A percentile compares a stretch with the other conserved stretches of the same genome.
Conservation (phyloP, 2,797 vertebrate genomes). For the Xerus rutilus region DNA sequence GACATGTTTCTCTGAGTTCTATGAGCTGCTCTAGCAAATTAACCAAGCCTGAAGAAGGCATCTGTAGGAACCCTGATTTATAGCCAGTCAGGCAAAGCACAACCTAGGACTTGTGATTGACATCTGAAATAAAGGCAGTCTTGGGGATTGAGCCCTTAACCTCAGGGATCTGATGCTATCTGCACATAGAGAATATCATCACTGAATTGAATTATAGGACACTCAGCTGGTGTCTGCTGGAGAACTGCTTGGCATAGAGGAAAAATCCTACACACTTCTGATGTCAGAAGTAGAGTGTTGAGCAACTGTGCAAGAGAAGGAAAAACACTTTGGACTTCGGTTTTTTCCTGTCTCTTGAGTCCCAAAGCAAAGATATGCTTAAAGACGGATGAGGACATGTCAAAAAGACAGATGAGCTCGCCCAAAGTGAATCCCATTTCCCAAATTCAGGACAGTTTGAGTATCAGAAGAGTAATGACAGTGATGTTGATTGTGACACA, state of each 20-base stretch:
- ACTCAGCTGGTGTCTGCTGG: background rate
- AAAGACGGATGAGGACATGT: background rate
- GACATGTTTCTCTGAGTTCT: background rate
- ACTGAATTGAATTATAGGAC: background rate
- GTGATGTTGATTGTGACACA: constrained; percentile 14
- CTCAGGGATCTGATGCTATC: background rate
- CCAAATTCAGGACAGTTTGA: background rate
- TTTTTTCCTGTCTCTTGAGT: background rate
- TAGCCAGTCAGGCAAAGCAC: background rate
- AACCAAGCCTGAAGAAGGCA: background rate
- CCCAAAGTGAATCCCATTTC: background rate
- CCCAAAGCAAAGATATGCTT: background rate
- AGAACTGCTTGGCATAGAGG: background rate
- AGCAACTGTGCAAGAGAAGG: background rate
- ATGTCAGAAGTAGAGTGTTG: background rate
- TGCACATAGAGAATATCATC: background rate
- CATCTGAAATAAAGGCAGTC: background rate
- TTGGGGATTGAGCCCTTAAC: background rate
- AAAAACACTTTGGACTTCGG: background rate
- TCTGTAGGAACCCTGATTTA: background rate
- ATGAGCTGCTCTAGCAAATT: background rate
- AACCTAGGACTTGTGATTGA: background rate
- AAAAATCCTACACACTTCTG: background rate
- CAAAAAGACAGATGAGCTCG: background rate
- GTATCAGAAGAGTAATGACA: background rate